Evolutionary conservation across 2,888 invertebrate genomes (phyloP).

Genomic region (Lobophora halterata): DNA sequence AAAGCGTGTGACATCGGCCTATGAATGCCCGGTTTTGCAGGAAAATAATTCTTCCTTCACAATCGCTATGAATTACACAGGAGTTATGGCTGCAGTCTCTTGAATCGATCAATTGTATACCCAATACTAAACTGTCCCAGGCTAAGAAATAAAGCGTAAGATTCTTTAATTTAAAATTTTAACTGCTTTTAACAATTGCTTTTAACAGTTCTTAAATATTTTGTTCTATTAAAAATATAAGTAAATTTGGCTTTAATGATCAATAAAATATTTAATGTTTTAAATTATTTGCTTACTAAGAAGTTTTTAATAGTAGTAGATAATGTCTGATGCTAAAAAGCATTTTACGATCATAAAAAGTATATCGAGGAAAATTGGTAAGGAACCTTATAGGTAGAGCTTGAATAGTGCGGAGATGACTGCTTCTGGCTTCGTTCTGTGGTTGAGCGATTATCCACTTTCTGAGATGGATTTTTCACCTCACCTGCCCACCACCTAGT

Average conservation of each 20-base stretch:
- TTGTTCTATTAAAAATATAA: no score
- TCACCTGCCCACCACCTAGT: slow-evolving; percentile 35
- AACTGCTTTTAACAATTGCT: slow-evolving; percentile 2
- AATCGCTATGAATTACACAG: slow-evolving; percentile 56
- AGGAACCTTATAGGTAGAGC: no score
- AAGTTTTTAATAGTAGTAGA: no score
- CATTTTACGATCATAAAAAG: no score
- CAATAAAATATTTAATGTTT: no score
- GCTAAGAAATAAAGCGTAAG: slow-evolving; percentile 11
- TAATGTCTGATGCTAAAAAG: no score
- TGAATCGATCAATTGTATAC: slow-evolving; percentile 53
- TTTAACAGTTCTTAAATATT: no score
- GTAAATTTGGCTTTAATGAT: no score
- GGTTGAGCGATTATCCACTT: slow-evolving; percentile 63
- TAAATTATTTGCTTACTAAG: no score
- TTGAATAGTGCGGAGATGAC: slow-evolving; percentile 39
- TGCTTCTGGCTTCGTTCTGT: slow-evolving; percentile 41
- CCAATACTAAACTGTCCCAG: slow-evolving; percentile 28
- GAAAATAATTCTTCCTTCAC: slow-evolving; percentile 64
- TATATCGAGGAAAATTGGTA: slow-evolving; percentile 24
- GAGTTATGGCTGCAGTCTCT: slow-evolving; percentile 55
- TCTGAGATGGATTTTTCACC: slow-evolving; percentile 53
- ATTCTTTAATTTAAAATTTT: not conserved
- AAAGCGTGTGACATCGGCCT: slow-evolving; percentile 62
- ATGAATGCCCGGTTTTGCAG: slow-evolving; percentile 62